These are phyloP conservation scores for Habropoda laboriosa DNA, from an alignment of 1,140 invertebrate genomes.

Conservation along the genomic window DNA sequence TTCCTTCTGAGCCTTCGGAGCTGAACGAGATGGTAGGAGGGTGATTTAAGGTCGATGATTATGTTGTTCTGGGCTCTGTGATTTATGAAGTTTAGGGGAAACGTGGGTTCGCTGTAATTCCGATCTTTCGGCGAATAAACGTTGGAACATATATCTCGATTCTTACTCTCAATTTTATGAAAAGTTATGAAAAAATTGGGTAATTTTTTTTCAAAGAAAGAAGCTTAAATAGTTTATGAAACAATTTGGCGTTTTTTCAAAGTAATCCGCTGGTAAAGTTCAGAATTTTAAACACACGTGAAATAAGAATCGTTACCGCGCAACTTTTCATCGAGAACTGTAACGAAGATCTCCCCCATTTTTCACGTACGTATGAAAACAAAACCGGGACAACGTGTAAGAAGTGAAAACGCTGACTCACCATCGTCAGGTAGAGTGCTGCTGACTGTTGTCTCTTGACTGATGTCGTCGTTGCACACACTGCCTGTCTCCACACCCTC, in stretches of 20 bases:
- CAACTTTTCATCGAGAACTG: neutral
- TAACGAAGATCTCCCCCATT: too few species aligned
- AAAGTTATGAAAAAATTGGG: too few species aligned
- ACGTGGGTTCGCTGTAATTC: neutral
- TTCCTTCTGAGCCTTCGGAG: neutral
- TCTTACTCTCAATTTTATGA: too few species aligned
- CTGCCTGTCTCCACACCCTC: conserved; percentile 82
- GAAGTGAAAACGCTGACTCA: conserved; percentile 53
- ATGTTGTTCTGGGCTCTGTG: neutral
- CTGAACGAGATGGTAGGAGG: neutral
- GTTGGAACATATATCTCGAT: too few species aligned
- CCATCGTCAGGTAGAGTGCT: conserved; percentile 79
- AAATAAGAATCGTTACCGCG: neutral
- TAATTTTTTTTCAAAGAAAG: too few species aligned
- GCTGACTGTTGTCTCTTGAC: conserved; percentile 79
- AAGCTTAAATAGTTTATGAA: too few species aligned
- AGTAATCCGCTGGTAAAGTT: too few species aligned
- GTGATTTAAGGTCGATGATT: neutral
- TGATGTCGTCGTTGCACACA: conserved; percentile 75
- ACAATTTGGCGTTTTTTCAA: neutral
- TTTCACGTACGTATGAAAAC: too few species aligned
- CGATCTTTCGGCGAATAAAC: too few species aligned
- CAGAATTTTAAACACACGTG: neutral
- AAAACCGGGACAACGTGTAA: neutral
- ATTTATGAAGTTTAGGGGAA: neutral